Base-by-base conservation (phyloP, 2,113 vertebrate species). In the Aythya baeri region DNA sequence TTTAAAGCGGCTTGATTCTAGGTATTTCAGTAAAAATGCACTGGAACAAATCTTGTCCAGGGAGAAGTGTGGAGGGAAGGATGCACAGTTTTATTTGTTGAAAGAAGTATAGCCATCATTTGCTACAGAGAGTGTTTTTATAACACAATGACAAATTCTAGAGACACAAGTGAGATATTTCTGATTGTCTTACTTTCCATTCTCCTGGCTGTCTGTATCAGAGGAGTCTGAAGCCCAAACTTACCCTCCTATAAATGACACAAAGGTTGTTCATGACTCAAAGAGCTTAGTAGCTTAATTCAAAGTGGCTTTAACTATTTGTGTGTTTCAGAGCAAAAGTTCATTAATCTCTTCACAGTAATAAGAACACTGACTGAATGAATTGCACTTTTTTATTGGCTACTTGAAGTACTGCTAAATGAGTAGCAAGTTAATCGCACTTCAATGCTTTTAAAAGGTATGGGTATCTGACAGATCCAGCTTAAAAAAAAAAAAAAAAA, bases 281-380 rank as follows among this genome's bases (percentile, higher is more conserved):
- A 76, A 84, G 70, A 92, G 90, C 80, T 94, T 96, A 96, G 38
- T 54, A 92, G 80, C 61, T 94, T 90, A 96, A 57, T 54, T 79
- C 59, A 86, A 96, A 95, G 77, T 3, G 84, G 90, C 89, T 89
- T 95, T 88, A 86, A 92, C 88, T 95, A 93, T 91, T 94, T 91
- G 78, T 92, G 73, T 72, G 78, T 82, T 88, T 86, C 86, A 82
- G 43, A 25, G 49, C 20, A 68, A 2, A 89, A 93, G 88, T 89
- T 96, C 77, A 82, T 81, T 92, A 72, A 95, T 52, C 76, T 72
- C 80, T 59, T 81, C 43, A 59, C 10, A 78, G 29, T 54, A 91
- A 18, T 52, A 93, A 81, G 36, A 89, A 74, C 26, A 77, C 4
- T 75, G 52, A 73, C 63, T 68, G 25, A 52, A 18, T 62, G 32